Evolutionary conservation across 2,797 vertebrate species (phyloP).

Genomic region (Podargus strigoides): DNA sequence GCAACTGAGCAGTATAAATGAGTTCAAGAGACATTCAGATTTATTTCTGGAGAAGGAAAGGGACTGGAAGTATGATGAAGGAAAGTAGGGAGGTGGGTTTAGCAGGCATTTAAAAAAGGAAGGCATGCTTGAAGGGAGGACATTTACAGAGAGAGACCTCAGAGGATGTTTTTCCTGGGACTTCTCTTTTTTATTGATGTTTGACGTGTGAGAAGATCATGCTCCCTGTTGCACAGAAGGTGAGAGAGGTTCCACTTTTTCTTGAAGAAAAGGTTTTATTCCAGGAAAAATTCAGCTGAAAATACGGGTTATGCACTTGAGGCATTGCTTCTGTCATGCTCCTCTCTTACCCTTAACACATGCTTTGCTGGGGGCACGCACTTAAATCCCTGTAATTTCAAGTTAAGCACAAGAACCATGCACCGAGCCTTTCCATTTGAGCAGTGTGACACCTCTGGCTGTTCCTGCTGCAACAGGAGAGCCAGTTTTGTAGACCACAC

Average conservation of each 20-base stretch:
- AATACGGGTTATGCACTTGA: accelerated
- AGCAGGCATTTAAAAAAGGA: not conserved
- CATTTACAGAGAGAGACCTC: not conserved
- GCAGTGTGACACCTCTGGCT: not conserved
- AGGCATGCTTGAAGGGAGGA: not conserved
- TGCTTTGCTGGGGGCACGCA: accelerated
- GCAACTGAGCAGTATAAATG: constrained; percentile 50
- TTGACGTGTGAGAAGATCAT: not conserved
- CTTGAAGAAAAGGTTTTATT: not conserved
- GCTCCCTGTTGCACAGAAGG: not conserved
- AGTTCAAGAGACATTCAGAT: constrained; percentile 65
- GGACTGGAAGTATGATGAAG: not conserved
- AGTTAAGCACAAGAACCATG: accelerated
- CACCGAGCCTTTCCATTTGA: accelerated
- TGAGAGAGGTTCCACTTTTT: not conserved
- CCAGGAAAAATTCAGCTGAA: not conserved
- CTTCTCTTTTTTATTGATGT: not conserved
- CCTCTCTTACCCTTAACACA: not conserved
- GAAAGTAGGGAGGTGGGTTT: not conserved
- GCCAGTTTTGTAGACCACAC: not conserved
- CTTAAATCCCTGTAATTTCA: not conserved
- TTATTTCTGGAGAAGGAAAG: constrained; percentile 61
- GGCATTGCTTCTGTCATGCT: not conserved
- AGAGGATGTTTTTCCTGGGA: not conserved
- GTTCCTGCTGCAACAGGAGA: not conserved